Evolutionary conservation across 2,888 invertebrate genomes (phyloP).

Genomic region (Drosophila leonis): DNA sequence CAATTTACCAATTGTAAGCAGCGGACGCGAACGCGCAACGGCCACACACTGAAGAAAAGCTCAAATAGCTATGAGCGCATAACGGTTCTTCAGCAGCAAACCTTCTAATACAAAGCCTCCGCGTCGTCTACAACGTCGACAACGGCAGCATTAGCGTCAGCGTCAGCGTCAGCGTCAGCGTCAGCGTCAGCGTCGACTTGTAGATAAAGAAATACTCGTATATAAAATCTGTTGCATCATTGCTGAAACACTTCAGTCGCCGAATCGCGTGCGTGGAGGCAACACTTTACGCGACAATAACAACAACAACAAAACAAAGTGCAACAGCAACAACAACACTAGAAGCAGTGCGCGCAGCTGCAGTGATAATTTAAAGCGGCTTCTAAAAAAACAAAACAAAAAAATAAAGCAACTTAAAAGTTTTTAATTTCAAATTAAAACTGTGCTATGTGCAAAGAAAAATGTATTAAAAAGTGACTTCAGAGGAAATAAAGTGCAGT

Average conservation of each 20-base stretch:
- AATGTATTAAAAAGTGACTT: constrained; percentile 18
- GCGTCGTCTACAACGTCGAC: constrained; percentile 40
- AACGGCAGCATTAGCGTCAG: constrained; percentile 19
- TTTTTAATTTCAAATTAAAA: constrained; percentile 21
- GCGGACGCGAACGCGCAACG: constrained; percentile 73
- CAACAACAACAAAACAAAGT: constrained; percentile 42
- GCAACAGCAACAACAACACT: constrained; percentile 33
- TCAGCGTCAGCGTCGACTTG: constrained; percentile 67
- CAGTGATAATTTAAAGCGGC: constrained; percentile 40
- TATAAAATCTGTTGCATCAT: constrained; percentile 86
- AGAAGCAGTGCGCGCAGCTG: constrained; percentile 57
- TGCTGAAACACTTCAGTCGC: constrained; percentile 86
- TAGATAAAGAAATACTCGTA: constrained; percentile 77
- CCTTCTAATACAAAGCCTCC: constrained; percentile 72
- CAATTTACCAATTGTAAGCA: constrained; percentile 84
- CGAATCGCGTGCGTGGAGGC: constrained; percentile 83
- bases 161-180: constrained; percentile 39
- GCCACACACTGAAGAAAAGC: constrained; percentile 42
- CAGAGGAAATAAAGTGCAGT: constrained; percentile 19
- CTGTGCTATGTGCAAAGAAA: constrained; percentile 25
- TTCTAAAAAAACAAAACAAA: constrained; percentile 10
- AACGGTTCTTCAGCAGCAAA: constrained; percentile 78
- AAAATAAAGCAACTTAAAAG: constrained; percentile 7
- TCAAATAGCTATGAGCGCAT: constrained; percentile 42
- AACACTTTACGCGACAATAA: constrained; percentile 67